A percentile compares a stretch with the other conserved stretches of the same genome.
Evolutionary conservation across 2,113 vertebrate genomes (phyloP).

Genomic region (Leucopsar rothschildi): DNA sequence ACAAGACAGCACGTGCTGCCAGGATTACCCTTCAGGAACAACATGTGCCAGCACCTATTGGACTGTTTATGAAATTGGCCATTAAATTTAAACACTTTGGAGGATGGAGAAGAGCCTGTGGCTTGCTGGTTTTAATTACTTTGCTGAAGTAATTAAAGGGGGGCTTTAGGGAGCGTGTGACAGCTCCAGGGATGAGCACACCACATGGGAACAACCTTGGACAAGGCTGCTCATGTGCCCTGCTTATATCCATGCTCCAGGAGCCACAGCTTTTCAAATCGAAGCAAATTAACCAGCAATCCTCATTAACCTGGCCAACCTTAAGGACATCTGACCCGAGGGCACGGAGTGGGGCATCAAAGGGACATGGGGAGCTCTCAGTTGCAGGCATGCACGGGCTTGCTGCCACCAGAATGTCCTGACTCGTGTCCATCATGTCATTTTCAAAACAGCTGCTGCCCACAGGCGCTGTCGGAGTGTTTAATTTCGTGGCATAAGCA

Average conservation of each 20-base stretch:
- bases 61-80: background rate
- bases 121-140: background rate
- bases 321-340: slow-evolving; percentile 25
- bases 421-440: background rate
- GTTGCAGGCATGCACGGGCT: background rate
- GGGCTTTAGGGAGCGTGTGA: background rate
- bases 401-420: slow-evolving; percentile 27
- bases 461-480: background rate
- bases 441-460: slow-evolving; percentile 39
- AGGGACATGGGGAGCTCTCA: background rate
- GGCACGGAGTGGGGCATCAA: background rate
- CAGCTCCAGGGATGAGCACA: background rate
- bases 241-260: fast-evolving
- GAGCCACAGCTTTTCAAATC: background rate
- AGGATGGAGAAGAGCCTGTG: background rate
- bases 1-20: fast-evolving
- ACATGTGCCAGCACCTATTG: background rate
- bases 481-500: background rate
- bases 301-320: background rate
- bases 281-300: background rate
- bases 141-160: background rate
- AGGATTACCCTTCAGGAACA: background rate
- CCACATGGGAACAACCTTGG: background rate
- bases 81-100: background rate
- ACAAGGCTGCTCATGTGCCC: fast-evolving